Evolutionary conservation across 2,113 vertebrate genomes (phyloP), one percentile per base, ranked within the genome.

Genomic region (Shinisaurus crocodilurus): DNA sequence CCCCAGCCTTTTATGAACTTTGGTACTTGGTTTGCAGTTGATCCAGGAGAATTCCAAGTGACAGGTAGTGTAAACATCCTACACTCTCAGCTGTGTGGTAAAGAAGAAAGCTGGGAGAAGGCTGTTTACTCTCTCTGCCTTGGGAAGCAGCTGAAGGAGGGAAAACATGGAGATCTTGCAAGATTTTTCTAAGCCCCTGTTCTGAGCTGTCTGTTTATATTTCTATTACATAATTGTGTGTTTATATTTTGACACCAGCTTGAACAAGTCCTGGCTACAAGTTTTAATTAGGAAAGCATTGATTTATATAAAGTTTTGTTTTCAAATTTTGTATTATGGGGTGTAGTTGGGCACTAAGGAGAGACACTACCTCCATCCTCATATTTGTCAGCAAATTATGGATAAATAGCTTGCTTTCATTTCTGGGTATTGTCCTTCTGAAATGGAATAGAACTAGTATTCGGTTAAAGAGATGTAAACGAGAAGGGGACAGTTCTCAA

Each of bases 61-160:
- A 96, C 97, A 98, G 98, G 97, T 96, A 97, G 94, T 99, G 99
- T 99, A 99, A 99, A 99, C 98, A 99, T 99, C 99, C 99, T 99
- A 99, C 99, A 99, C 99, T 99, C 98, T 99, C 98, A 99, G 98
- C 98, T 98, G 98, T 97, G 88, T 85, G 95, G 95, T 97, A 97
- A 96, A 93, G 97, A 96, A 97, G 93, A 97, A 98, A 97, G 98
- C 99, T 98, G 99, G 98, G 99, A 98, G 99, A 98, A 98, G 98
- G 99, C 97, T 99, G 99, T 99, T 99, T 99, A 98, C 98, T 96
- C 98, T 99, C 81, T 97, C 98, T 98, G 98, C 94, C 98, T 98
- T 98, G 96, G 98, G 95, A 96, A 97, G 95, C 97, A 1, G 88
- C 98, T 7, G 57, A 93, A 92, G 76, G n/a, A 57, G 91, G 87